A percentile compares a stretch with the other conserved stretches of the same genome.
These are phyloP conservation scores for Ageneiosus marmoratus DNA, from an alignment of 2,113 vertebrate species.

Conservation along the genomic window DNA sequence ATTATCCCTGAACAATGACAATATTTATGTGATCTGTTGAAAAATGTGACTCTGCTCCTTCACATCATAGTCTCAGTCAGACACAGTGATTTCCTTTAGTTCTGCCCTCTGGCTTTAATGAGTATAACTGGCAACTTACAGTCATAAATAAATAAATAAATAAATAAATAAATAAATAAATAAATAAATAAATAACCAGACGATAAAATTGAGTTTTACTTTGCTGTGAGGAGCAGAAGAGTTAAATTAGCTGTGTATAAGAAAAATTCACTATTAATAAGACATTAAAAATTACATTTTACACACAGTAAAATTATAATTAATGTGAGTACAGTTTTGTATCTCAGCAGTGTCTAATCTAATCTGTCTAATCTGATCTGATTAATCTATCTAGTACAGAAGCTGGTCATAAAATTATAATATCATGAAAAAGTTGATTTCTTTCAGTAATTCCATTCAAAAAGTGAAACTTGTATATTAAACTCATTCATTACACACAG, in stretches of 20 bases:
- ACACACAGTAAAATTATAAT: not conserved
- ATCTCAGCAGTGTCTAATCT: not conserved
- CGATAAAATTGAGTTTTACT: not conserved
- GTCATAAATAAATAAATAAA: not conserved
- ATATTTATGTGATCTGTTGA: not conserved
- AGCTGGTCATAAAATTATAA: too few relatives aligned
- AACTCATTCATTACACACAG: too few relatives aligned
- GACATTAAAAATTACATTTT: not conserved
- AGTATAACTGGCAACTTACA: not conserved
- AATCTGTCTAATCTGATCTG: too few relatives aligned
- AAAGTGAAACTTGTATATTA: too few relatives aligned
- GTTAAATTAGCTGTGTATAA: not conserved
- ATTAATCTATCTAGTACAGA: too few relatives aligned
- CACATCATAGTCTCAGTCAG: not conserved
- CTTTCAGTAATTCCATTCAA: too few relatives aligned
- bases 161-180: constrained; percentile 1
- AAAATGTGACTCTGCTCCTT: not conserved
- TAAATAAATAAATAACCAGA: not conserved
- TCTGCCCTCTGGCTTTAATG: not conserved
- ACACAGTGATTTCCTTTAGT: not conserved
- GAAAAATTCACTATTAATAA: not conserved
- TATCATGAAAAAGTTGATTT: too few relatives aligned
- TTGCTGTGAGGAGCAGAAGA: not conserved
- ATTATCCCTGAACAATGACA: too few relatives aligned
- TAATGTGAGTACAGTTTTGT: not conserved